Evolutionary conservation across 2,797 vertebrate genomes (phyloP), one percentile per base, ranked within the genome.

Genomic region (Masticophis lateralis): DNA sequence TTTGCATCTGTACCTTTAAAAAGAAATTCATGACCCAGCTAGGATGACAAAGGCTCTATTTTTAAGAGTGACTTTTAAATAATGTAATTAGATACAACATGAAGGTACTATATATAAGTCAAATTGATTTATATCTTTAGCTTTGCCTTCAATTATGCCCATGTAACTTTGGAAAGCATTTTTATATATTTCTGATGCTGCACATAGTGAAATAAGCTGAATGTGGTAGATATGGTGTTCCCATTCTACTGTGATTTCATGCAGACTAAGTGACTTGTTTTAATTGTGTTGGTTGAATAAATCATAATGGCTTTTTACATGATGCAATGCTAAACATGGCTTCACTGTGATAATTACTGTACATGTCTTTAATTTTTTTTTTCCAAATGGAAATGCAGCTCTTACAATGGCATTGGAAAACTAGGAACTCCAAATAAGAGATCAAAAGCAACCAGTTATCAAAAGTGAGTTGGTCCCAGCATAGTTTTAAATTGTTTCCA

Each of bases 11-110:
- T 79, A 43, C 18, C 1, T 18, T 88, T 94, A 94, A 87, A 92
- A 94, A 92, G 59, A 91, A 95, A 63, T 87, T 93, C 91, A 86
- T 93, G 37, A 28, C 91, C 91, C 93, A 91, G 60, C 28, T 92
- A 22, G 22, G 5, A n/a, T 22, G 92, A 90, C 9, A 87, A 90
- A 66, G 18, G 25, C 86, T 79, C 11, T 0, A 12, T 83, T 95
- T 94, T 91, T 59, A 91, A 66, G 10, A 56, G 32, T 79, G 87
- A 43, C 0, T 13, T 89, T 95, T 27, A 88, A 8, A 20, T 91
- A 90, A 32, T 3, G 57, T 32, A 88, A 51, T 59, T 91, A 53
- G 8, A 86, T 94, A 93, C 18, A 37, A 61, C 47, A n/a, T 2
- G 66, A 14, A 32, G 79, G 20, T 1, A 0, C 0, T 91, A 43